Base-by-base conservation (phyloP, 1,140 invertebrate species). In the Drosophila bipectinata region DNA sequence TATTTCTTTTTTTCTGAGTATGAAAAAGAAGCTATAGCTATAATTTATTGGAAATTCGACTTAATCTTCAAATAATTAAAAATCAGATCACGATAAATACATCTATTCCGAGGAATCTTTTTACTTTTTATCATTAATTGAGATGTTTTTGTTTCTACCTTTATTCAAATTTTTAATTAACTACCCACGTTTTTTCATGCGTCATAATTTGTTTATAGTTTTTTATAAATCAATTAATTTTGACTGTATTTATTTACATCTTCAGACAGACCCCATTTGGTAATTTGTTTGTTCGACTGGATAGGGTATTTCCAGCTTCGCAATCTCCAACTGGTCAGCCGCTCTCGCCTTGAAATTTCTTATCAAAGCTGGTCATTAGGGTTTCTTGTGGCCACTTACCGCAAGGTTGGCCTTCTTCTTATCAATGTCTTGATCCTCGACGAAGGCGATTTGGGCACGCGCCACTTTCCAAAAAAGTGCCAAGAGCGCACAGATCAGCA, bases 351-450 rank as follows among this genome's bases (percentile, higher is more conserved):
- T 55, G 15, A 21, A 6, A 44, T 48, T 52, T 54, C 53, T 89
- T 84, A 84, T 84, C 75, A 87, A 49, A 59, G 49, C 51, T 45
- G 37, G 18, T 1, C n/a, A 44, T 39, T 24, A 6, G 14, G 14
- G 14, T 54, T 44, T 32, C 28, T 48, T 21, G 9, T 14, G 10
- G 18, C 15, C 28, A 45, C 81, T 80, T 59, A 91, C 90, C 52
- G 45, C 80, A 47, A 89, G 44, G 73, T 91, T 91, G 6, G 64
- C 69, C 78, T 91, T 91, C 41, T 73, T 69, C 73, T 90, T 87
- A 87, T 91, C 90, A 57, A 77, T 62, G 58, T 78, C 84, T 15
- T 45, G 68, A 18, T 76, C 73, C 80, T 91, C 90, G 5, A 85
- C 88, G 62, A 77, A 91, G 4, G 61, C 71, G 37, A 91, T 58